Conservation (phyloP, 1,140 invertebrate species). For the Hyphantria cunea region DNA sequence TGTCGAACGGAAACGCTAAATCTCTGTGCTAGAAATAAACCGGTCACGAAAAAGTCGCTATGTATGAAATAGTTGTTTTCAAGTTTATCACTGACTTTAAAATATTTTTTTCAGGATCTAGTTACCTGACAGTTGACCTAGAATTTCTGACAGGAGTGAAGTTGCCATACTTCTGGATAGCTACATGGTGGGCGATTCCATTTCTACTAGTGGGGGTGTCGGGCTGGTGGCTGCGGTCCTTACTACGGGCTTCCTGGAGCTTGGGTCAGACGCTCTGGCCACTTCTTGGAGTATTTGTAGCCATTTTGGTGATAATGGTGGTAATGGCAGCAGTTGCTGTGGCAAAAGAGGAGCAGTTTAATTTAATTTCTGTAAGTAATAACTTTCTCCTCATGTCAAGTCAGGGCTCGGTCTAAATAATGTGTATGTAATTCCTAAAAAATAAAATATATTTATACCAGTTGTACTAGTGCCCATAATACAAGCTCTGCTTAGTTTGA, state of each 20-base stretch:
- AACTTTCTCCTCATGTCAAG: too few relatives aligned
- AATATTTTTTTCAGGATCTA: too few relatives aligned
- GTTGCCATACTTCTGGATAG: conserved; percentile 57
- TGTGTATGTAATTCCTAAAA: too few relatives aligned
- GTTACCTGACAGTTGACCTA: conserved; percentile 62
- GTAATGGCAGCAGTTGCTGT: conserved; percentile 65
- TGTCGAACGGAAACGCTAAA: too few relatives aligned
- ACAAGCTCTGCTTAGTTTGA: too few relatives aligned
- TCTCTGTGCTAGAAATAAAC: too few relatives aligned
- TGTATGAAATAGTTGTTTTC: too few relatives aligned
- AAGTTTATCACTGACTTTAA: too few relatives aligned
- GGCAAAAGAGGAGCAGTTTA: conserved; percentile 73
- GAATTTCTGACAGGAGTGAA: conserved; percentile 68
- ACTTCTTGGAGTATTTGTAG: conserved; percentile 55
- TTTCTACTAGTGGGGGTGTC: conserved; percentile 56
- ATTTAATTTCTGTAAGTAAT: conserved; percentile 62
- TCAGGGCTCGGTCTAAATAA: too few relatives aligned
- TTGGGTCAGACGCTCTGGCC: conserved; percentile 59
- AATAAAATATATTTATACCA: too few relatives aligned
- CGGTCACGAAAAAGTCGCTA: too few relatives aligned
- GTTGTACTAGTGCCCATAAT: too few relatives aligned
- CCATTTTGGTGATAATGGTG: conserved; percentile 61
- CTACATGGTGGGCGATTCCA: conserved; percentile 59
- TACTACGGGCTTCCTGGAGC: conserved; percentile 50
- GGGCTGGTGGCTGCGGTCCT: conserved; percentile 64